Evolutionary conservation across 2,888 invertebrate species (phyloP).

Genomic region (Tenodera sinensis): DNA sequence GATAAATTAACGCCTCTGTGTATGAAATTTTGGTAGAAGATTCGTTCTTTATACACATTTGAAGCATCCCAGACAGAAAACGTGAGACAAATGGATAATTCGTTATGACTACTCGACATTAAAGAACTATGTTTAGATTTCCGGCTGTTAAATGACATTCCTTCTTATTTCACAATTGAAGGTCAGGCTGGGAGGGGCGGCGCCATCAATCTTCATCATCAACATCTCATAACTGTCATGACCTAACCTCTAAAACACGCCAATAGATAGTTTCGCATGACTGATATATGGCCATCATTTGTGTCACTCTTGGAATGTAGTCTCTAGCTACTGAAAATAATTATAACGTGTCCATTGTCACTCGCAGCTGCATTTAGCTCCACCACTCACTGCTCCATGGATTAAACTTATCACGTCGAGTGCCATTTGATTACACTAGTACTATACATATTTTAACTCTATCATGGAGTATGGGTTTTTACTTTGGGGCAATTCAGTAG

Average conservation of each 20-base stretch:
- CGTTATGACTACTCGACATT: not conserved
- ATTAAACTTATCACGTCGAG: too few relatives aligned
- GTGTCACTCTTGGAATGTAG: not conserved
- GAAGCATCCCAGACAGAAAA: too few relatives aligned
- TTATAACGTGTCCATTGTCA: not conserved
- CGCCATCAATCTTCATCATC: not conserved
- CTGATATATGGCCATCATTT: not conserved
- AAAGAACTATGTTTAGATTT: not conserved
- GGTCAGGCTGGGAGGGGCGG: not conserved
- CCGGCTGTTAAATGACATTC: not conserved
- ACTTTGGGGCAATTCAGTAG: too few relatives aligned
- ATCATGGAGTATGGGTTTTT: too few relatives aligned
- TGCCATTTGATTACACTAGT: too few relatives aligned
- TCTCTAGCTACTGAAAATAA: not conserved
- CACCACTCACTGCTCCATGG: too few relatives aligned
- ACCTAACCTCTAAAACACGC: not conserved
- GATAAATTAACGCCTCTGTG: too few relatives aligned
- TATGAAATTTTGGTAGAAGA: too few relatives aligned
- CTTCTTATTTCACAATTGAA: not conserved
- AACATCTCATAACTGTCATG: not conserved
- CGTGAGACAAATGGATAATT: too few relatives aligned
- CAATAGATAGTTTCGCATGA: not conserved
- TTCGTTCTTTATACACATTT: too few relatives aligned
- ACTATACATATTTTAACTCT: too few relatives aligned
- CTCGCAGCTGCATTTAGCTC: not conserved